phyloP scores from a whole-genome alignment of 1,140 invertebrate genomes.

The Stegodyphus dumicola region DNA sequence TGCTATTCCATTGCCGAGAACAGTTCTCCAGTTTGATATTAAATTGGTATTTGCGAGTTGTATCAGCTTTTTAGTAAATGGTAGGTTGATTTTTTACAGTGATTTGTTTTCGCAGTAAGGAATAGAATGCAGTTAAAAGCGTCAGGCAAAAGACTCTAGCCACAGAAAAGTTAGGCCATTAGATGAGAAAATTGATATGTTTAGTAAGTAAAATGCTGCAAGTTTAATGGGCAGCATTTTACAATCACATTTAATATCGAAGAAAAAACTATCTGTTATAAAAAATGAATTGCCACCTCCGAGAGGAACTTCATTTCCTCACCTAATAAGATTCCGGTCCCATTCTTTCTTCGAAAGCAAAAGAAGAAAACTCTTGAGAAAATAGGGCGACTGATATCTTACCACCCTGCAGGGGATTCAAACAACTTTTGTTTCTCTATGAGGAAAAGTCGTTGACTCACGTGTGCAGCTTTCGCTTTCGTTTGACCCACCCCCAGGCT shows the following conservation, averaged over 20 bases:
- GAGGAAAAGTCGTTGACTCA: conserved; percentile 49
- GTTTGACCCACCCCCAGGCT: conserved; percentile 49
- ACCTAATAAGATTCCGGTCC: background rate
- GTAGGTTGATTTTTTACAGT: too few relatives aligned
- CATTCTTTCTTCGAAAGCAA: background rate
- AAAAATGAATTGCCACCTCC: background rate
- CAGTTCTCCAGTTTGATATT: too few relatives aligned
- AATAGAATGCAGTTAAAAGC: background rate
- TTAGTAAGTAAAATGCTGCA: background rate
- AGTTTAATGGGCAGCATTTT: background rate
- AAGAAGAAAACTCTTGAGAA: background rate
- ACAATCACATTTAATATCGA: background rate
- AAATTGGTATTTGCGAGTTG: too few relatives aligned
- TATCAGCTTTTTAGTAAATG: too few relatives aligned
- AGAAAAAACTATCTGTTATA: background rate
- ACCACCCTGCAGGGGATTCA: conserved; percentile 14
- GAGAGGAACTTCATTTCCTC: background rate
- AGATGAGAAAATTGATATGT: background rate
- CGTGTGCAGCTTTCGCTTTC: conserved; percentile 48
- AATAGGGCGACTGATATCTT: background rate
- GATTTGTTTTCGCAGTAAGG: too few relatives aligned
- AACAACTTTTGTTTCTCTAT: conserved; percentile 15
- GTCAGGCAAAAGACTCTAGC: background rate
- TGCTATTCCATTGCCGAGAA: too few relatives aligned
- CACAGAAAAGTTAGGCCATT: background rate